A percentile compares a stretch with the other conserved stretches of the same genome.
Conservation (phyloP, 2,888 invertebrate species). For the Caradrina kadenii region DNA sequence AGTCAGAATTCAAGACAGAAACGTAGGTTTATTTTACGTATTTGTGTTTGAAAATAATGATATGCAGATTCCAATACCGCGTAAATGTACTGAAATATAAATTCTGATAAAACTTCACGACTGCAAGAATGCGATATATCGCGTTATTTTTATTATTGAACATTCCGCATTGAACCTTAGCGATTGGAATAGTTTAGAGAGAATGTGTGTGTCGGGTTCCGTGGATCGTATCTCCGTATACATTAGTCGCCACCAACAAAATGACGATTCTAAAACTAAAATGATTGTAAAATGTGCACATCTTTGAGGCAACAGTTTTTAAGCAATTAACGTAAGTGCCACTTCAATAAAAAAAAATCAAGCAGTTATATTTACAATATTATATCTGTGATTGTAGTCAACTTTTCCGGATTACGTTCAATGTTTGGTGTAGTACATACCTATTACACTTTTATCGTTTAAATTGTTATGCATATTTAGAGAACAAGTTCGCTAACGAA, state of each 20-base stretch:
- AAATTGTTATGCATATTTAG: background rate
- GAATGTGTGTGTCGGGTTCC: slow-evolving; percentile 34
- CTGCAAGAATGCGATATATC: slow-evolving; percentile 18
- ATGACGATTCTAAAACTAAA: slow-evolving; percentile 2
- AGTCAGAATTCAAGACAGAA: background rate
- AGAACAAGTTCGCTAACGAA: background rate
- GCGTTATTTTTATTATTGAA: slow-evolving; percentile 39
- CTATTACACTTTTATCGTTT: background rate
- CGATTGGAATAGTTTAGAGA: slow-evolving; percentile 50
- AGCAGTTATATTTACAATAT: no score
- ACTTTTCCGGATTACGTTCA: no score
- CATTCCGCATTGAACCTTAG: slow-evolving; percentile 26
- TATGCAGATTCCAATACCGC: background rate
- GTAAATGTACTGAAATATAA: slow-evolving; percentile 6
- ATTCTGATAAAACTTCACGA: slow-evolving; percentile 13
- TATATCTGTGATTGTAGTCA: no score
- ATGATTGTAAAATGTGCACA: slow-evolving; percentile 7
- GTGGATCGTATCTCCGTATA: slow-evolving; percentile 14
- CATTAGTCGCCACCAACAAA: background rate
- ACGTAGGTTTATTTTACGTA: background rate
- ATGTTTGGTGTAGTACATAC: background rate
- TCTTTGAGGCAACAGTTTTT: background rate
- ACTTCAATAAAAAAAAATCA: slow-evolving; percentile 1
- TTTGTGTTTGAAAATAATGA: background rate
- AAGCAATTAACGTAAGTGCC: background rate